Conservation (phyloP, 2,113 vertebrate genomes). For the Heterocephalus glaber region DNA sequence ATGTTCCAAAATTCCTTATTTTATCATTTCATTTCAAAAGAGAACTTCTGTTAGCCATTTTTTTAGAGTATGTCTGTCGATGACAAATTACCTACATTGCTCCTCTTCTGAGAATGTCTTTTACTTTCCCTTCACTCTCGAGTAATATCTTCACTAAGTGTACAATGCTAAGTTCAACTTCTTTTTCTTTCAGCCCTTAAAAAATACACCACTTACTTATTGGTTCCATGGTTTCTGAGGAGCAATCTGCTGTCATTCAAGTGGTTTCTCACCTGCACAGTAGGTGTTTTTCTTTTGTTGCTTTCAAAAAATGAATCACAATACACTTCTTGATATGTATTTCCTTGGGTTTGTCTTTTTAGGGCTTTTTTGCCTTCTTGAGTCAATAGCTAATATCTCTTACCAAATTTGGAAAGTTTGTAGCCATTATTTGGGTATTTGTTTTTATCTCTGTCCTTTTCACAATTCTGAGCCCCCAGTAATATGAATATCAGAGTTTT, state of each 20-base stretch:
- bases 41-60: background rate
- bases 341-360: background rate
- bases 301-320: background rate
- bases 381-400: background rate
- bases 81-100: background rate
- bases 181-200: constrained; percentile 13
- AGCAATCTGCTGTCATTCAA: background rate
- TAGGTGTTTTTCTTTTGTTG: background rate
- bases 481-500: background rate
- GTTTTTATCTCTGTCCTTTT: background rate
- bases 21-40: background rate
- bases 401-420: background rate
- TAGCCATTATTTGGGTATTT: background rate
- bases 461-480: background rate
- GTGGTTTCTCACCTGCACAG: background rate
- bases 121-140: background rate
- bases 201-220: background rate
- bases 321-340: background rate
- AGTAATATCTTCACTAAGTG: background rate
- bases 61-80: background rate
- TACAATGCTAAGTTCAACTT: background rate
- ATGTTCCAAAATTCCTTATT: background rate
- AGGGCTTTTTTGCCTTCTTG: background rate
- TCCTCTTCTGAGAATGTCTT: background rate
- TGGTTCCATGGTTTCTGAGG: background rate